A percentile compares a stretch with the other conserved stretches of the same genome.
Conservation (phyloP, 1,140 invertebrate genomes). For the Monomorium pharaonis region DNA sequence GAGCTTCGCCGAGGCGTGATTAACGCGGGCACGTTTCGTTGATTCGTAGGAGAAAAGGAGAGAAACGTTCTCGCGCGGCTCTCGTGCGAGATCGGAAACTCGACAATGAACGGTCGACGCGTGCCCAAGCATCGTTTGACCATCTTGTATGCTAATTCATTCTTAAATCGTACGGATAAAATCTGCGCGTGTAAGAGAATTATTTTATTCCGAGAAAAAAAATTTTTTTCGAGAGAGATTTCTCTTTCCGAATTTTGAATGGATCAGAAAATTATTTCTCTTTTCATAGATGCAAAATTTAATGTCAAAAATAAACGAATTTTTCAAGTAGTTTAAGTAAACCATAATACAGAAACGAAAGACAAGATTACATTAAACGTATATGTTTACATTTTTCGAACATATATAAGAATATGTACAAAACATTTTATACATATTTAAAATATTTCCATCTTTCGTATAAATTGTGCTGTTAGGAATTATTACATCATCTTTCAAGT, state of each 20-base stretch:
- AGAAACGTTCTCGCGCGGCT: conserved; percentile 45
- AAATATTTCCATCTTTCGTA: too few relatives aligned
- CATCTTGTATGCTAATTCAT: background rate
- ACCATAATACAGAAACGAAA: too few relatives aligned
- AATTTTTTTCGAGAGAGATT: background rate
- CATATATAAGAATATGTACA: too few relatives aligned
- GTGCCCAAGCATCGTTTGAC: background rate
- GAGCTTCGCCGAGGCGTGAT: conserved; percentile 55
- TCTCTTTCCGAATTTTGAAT: background rate
- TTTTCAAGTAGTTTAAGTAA: background rate
- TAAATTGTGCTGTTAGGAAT: too few relatives aligned
- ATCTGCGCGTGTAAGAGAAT: background rate
- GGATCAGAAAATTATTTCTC: background rate
- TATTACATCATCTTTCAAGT: background rate
- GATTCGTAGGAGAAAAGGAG: background rate
- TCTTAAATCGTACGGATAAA: conserved; percentile 4
- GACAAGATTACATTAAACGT: too few relatives aligned
- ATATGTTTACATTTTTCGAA: too few relatives aligned
- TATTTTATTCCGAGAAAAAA: background rate
- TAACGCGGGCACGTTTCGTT: conserved; percentile 49
- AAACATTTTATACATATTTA: too few relatives aligned
- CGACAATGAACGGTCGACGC: background rate
- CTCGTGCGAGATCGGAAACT: background rate
- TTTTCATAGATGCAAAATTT: background rate
- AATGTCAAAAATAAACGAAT: background rate